Evolutionary conservation across 2,888 invertebrate species (phyloP), one percentile per base, ranked within the genome.

Genomic region (Deilephila porcellus): DNA sequence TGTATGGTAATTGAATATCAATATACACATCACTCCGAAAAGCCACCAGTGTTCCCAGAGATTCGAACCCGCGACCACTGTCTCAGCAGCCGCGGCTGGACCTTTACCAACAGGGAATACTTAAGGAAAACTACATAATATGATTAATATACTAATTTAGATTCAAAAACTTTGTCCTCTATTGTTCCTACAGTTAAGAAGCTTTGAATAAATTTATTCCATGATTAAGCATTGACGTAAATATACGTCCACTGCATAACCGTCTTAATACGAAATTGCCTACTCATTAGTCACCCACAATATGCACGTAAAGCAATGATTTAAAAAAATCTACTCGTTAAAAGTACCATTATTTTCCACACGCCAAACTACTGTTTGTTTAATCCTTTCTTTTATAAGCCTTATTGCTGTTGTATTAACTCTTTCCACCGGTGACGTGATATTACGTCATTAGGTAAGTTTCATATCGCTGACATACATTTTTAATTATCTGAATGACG

Each of bases 311-410:
- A 56, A 53, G 8, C 17, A 70, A 56, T 70, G 70, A 53, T 56
- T 56, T 56, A 56, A 70, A 59, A n/a, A 34, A 56, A 71, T 59
- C n/a, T 71, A n/a, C 56, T 56, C 56, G n/a, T 56, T 34, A 52
- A 71, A 59, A 71, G 70, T 29, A 71, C 25, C 37, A n/a, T 71
- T 56, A 34, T 14, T 59, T 71, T 19, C 8, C 59, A 71, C 56
- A 71, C 56, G 71, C 71, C 32, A 71, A 29, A 62, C 25, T 11
- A n/a, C 71, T 71, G 56, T 32, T 71, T 71, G 56, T 71, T 70
- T 59, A 53, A 71, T 59, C 37, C 20, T 56, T 59, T 17, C n/a
- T 32, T 59, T 34, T 34, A 53, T 20, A 32, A 32, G 59, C 29
- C 45, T 60, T 11, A 59, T 71, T 71, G 14, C 71, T 34, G 71